A percentile compares a stretch with the other conserved stretches of the same genome.
These are phyloP conservation scores for Aldabrachelys gigantea DNA, from an alignment of 2,113 vertebrate species.

Conservation along the genomic window DNA sequence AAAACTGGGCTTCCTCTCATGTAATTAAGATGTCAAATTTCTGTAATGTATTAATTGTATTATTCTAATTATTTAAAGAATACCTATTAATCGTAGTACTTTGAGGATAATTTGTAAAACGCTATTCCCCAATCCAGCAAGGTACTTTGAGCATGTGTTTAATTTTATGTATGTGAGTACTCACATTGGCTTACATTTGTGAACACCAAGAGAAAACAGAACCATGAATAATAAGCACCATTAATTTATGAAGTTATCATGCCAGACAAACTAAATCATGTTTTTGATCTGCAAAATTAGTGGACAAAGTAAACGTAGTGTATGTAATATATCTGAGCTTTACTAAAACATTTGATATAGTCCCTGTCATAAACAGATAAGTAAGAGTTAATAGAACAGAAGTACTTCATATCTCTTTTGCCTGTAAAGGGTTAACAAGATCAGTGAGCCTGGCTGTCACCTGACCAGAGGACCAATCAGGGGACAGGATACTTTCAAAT, in stretches of 20 bases:
- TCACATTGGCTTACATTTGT: constrained; percentile 39
- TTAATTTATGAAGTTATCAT: neutral
- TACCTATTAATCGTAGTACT: neutral
- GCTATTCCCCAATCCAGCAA: neutral
- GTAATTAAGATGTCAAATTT: neutral
- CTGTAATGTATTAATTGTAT: neutral
- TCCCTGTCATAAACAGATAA: neutral
- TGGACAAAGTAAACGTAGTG: neutral
- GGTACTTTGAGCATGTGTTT: neutral
- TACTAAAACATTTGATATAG: neutral
- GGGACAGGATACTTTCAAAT: too few relatives aligned
- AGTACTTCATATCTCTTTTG: too few relatives aligned
- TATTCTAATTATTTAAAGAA: neutral
- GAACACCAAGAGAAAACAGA: neutral
- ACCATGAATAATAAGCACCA: neutral
- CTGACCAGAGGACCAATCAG: too few relatives aligned
- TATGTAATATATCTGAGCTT: neutral
- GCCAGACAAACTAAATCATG: neutral
- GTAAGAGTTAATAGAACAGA: too few relatives aligned
- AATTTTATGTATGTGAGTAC: neutral
- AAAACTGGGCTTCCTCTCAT: neutral
- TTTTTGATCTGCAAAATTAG: neutral
- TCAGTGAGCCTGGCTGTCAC: too few relatives aligned
- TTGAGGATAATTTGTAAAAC: neutral
- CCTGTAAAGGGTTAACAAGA: too few relatives aligned